phyloP scores from a whole-genome alignment of 2,113 vertebrate genomes.

The Eretmochelys imbricata region DNA sequence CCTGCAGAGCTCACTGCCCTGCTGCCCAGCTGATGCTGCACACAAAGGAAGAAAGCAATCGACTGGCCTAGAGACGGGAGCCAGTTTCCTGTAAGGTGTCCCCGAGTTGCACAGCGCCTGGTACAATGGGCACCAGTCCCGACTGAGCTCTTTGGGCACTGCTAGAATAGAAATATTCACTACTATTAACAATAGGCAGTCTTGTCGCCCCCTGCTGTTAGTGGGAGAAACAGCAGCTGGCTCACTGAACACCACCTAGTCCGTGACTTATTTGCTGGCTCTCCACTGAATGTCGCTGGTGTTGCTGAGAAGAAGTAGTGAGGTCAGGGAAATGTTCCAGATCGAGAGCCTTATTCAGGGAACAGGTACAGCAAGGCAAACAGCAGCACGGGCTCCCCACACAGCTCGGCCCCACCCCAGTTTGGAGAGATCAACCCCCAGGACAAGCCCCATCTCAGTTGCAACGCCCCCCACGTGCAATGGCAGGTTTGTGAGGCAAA shows the following conservation, averaged over 20 bases:
- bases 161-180: neutral
- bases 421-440: neutral
- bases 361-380: neutral
- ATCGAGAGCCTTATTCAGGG: neutral
- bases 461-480: neutral
- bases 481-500: neutral
- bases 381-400: neutral
- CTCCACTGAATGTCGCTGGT: neutral
- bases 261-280: neutral
- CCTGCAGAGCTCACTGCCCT: neutral
- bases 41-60: neutral
- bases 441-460: neutral
- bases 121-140: neutral
- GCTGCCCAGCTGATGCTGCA: neutral
- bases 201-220: fast-evolving
- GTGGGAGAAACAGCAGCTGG: neutral
- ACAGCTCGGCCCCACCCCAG: neutral
- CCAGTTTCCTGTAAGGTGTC: neutral
- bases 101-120: neutral
- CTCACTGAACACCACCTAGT: neutral
- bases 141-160: neutral
- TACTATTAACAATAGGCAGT: neutral
- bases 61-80: neutral
- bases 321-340: neutral
- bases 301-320: fast-evolving